phyloP scores from a whole-genome alignment of 2,113 vertebrate genomes.

The Lonchura striata region DNA sequence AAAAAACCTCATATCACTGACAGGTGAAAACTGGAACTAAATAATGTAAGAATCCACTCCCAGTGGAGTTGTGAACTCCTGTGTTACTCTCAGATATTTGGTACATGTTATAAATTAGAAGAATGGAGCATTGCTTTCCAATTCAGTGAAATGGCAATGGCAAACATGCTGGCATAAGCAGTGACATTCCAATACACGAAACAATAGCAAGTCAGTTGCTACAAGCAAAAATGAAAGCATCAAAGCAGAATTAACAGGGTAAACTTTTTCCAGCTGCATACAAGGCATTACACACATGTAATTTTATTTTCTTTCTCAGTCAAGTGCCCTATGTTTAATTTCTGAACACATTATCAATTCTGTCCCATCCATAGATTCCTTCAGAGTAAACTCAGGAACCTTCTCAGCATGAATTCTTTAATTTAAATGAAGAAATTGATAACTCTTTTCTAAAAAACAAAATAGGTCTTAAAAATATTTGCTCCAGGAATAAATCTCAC shows the following conservation, averaged over 20 bases:
- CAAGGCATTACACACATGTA: slow-evolving; percentile 43
- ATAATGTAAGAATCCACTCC: neutral
- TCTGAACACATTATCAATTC: neutral
- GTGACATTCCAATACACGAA: neutral
- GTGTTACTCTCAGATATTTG: neutral
- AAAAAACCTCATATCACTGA: neutral
- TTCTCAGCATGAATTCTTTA: neutral
- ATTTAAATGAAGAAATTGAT: neutral
- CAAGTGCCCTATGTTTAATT: neutral
- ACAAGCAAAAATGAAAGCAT: slow-evolving; percentile 3
- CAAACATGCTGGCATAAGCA: slow-evolving; percentile 49
- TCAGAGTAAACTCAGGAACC: neutral
- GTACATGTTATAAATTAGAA: neutral
- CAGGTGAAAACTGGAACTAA: neutral
- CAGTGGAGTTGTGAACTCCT: neutral
- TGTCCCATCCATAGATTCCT: neutral
- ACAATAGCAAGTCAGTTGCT: neutral
- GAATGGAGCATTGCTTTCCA: neutral
- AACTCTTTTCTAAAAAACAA: neutral
- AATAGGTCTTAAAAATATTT: neutral
- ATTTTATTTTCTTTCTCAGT: neutral
- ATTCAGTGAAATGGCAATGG: neutral
- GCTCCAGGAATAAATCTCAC: neutral
- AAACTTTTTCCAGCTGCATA: neutral
- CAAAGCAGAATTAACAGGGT: neutral